phyloP scores from a whole-genome alignment of 2,888 invertebrate species.

The Scelioninae gen. 2 region DNA sequence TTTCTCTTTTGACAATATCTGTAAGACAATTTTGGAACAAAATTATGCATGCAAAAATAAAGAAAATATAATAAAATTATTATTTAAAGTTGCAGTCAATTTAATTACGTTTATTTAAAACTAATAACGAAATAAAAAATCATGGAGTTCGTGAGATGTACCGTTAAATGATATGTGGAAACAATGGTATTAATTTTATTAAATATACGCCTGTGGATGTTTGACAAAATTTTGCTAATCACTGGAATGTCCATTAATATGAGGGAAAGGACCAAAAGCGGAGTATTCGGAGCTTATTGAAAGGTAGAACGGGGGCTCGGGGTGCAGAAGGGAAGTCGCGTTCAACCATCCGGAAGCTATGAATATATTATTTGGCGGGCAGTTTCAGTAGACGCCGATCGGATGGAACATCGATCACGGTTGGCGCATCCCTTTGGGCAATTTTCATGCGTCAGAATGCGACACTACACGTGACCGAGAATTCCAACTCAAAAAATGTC shows the following conservation, averaged over 20 bases:
- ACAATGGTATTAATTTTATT: slow-evolving; percentile 46
- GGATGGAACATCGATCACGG: slow-evolving; percentile 73
- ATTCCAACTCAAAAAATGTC: slow-evolving; percentile 43
- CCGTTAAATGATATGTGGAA: slow-evolving; percentile 24
- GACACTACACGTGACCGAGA: slow-evolving; percentile 62
- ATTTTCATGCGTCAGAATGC: slow-evolving; percentile 75
- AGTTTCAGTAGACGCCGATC: slow-evolving; percentile 74
- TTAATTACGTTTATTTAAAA: too few relatives aligned
- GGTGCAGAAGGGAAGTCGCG: slow-evolving; percentile 66
- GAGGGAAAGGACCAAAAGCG: slow-evolving; percentile 56
- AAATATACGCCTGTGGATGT: slow-evolving; percentile 39
- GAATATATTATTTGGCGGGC: slow-evolving; percentile 75
- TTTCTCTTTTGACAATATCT: too few relatives aligned
- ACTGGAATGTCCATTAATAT: slow-evolving; percentile 58
- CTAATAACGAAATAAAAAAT: neutral
- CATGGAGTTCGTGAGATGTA: neutral
- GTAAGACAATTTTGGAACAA: too few relatives aligned
- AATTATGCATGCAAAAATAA: too few relatives aligned
- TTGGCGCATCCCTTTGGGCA: slow-evolving; percentile 75
- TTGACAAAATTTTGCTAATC: slow-evolving; percentile 58
- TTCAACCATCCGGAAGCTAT: slow-evolving; percentile 75
- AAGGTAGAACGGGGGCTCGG: slow-evolving; percentile 52
- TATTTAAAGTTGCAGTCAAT: too few relatives aligned
- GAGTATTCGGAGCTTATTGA: slow-evolving; percentile 60
- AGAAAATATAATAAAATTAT: too few relatives aligned